These are phyloP conservation scores for Drosophila multiciliata DNA, from an alignment of 2,888 invertebrate species.

Conservation along the genomic window DNA sequence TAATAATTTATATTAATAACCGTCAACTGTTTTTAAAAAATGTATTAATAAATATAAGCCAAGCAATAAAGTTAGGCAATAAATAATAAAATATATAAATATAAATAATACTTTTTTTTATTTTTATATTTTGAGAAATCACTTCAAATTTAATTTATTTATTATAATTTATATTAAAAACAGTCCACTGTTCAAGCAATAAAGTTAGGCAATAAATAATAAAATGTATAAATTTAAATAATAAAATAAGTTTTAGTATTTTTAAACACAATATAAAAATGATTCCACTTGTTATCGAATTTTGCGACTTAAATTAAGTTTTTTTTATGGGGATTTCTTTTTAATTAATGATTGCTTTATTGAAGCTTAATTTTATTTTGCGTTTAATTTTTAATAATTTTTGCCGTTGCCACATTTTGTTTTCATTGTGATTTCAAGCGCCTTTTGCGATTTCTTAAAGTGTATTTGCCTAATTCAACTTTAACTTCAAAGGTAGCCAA, in stretches of 20 bases:
- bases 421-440: conserved; percentile 3
- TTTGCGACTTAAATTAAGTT: neutral
- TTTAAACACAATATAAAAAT: neutral
- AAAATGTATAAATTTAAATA: too few relatives aligned
- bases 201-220: too few relatives aligned
- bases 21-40: neutral
- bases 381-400: neutral
- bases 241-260: neutral
- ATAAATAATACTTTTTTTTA: too few relatives aligned
- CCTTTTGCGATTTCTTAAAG: conserved; percentile 34
- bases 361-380: neutral
- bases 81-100: too few relatives aligned
- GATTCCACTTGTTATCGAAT: rapidly evolving
- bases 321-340: neutral
- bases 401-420: neutral
- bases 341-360: neutral
- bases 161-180: neutral
- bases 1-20: neutral
- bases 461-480: conserved; percentile 56
- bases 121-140: too few relatives aligned
- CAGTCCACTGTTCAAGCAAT: neutral
- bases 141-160: too few relatives aligned
- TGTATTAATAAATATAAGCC: too few relatives aligned
- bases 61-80: too few relatives aligned
- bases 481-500: conserved; percentile 67